phyloP scores from a whole-genome alignment of 2,797 vertebrate species.

The Falco concolor region DNA sequence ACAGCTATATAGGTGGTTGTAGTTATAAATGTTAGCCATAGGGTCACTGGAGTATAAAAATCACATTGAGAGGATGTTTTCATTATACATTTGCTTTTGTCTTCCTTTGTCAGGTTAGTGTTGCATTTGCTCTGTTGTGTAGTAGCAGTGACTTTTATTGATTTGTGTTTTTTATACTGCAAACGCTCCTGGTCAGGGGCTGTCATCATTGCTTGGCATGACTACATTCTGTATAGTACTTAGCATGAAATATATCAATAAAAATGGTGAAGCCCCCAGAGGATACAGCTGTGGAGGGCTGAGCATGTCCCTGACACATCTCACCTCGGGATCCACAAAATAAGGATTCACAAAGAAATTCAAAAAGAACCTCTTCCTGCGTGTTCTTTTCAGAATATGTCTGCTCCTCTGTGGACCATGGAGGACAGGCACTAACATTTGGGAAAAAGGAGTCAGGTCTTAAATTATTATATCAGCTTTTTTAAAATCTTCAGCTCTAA shows the following conservation, averaged over 20 bases:
- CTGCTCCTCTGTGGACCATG: background rate
- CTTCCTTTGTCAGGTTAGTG: conserved; percentile 41
- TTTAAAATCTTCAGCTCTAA: background rate
- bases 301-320: background rate
- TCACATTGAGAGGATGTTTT: conserved; percentile 32
- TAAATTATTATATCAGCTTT: background rate
- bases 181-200: conserved; percentile 21
- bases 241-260: conserved; percentile 34
- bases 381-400: background rate
- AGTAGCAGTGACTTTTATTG: conserved; percentile 14
- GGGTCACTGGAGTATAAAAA: conserved; percentile 41
- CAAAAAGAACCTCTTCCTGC: background rate
- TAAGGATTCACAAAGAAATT: background rate
- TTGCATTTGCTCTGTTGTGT: conserved; percentile 24
- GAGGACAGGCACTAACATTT: background rate
- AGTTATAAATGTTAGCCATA: conserved; percentile 41
- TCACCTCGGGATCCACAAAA: conserved; percentile 17
- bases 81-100: conserved; percentile 47
- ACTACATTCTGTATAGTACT: background rate
- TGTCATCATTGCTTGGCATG: conserved; percentile 9
- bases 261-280: background rate
- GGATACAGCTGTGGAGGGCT: background rate
- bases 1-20: conserved; percentile 39
- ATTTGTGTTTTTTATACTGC: conserved; percentile 17
- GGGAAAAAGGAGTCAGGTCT: background rate